Conservation (phyloP, 1,140 invertebrate genomes). For the Branchinecta lynchi region DNA sequence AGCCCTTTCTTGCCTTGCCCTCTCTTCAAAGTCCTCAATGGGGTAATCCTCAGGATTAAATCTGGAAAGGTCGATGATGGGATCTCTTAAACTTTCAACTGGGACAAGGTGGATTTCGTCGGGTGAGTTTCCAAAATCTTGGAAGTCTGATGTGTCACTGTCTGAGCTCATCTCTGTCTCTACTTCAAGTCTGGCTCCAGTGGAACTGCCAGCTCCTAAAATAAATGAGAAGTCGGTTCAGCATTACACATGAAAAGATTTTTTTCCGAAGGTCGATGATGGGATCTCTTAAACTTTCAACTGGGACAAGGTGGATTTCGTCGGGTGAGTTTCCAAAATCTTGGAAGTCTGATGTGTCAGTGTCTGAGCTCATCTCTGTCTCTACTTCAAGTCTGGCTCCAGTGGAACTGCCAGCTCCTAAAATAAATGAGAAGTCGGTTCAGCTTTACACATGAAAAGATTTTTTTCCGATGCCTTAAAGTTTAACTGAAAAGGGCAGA, state of each 20-base stretch:
- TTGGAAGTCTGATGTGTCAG: neutral
- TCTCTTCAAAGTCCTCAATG: conserved; percentile 48
- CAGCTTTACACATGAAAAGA: neutral
- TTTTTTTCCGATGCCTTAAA: neutral
- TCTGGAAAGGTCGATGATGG: conserved; percentile 41
- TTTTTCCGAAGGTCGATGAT: conserved; percentile 36
- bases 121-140: neutral
- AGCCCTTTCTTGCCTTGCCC: conserved; percentile 47
- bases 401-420: neutral
- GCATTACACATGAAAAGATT: neutral
- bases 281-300: conserved; percentile 24
- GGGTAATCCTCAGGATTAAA: conserved; percentile 44
- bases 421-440: neutral
- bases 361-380: neutral
- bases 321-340: neutral
- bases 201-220: neutral
- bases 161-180: neutral
- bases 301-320: neutral
- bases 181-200: neutral
- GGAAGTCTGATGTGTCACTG: neutral
- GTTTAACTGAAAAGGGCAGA: too few relatives aligned
- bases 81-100: conserved; percentile 21
- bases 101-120: neutral
- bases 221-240: neutral
- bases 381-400: neutral